Evolutionary conservation across 2,113 vertebrate genomes (phyloP).

Genomic region (Percopsis transmontana): DNA sequence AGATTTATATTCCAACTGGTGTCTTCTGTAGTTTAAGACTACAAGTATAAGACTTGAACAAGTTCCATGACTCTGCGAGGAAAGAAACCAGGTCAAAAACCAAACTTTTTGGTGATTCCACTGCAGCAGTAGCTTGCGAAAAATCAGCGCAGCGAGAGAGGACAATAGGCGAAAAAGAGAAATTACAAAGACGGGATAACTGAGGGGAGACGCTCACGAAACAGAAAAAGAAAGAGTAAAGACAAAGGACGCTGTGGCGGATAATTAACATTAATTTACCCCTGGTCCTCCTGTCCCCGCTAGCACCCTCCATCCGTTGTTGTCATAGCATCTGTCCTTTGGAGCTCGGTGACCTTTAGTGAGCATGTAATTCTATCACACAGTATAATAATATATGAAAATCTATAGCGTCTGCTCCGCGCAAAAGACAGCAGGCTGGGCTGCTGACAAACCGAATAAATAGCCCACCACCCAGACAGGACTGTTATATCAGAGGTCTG

Average conservation of each 20-base stretch:
- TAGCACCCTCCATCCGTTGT: slow-evolving; percentile 17
- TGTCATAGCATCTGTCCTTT: slow-evolving; percentile 38
- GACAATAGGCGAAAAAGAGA: background rate
- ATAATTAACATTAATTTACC: slow-evolving; percentile 42
- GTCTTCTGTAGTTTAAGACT: too few species aligned
- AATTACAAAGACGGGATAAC: background rate
- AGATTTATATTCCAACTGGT: too few species aligned
- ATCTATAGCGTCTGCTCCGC: slow-evolving; percentile 56
- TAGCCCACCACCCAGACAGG: slow-evolving; percentile 19
- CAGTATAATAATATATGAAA: slow-evolving; percentile 56
- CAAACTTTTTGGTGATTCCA: too few species aligned
- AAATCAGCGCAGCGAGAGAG: background rate
- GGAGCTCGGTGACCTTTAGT: slow-evolving; percentile 51
- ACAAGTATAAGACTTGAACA: background rate
- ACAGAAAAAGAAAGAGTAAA: slow-evolving; percentile 15
- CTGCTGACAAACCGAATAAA: slow-evolving; percentile 46
- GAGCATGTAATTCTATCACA: slow-evolving; percentile 54
- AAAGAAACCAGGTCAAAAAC: too few species aligned
- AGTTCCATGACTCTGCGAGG: too few species aligned
- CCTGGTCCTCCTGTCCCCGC: background rate
- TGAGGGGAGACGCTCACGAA: background rate
- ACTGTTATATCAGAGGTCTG: slow-evolving; percentile 33
- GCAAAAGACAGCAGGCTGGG: slow-evolving; percentile 24
- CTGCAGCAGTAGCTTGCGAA: background rate
- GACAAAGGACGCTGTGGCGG: slow-evolving; percentile 27